Evolutionary conservation across 2,888 invertebrate species (phyloP), one percentile per base, ranked within the genome.

Genomic region (Harpagoxenus sublaevis): DNA sequence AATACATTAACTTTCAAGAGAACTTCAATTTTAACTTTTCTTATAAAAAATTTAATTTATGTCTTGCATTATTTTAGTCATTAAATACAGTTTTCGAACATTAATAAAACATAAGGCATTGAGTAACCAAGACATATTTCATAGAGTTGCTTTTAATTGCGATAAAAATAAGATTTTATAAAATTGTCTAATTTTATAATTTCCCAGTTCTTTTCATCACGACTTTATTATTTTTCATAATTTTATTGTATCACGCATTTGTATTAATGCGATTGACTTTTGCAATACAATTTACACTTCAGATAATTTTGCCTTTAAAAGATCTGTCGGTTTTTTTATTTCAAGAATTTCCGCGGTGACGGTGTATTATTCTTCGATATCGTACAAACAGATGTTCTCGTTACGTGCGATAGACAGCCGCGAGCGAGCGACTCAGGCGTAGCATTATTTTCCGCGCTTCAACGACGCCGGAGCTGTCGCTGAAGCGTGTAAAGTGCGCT

Each of bases 361-460:
- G 12, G 10, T 63, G 77, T 39, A 18, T 68, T 48, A 62, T 51
- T 57, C 39, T 35, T 23, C 60, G 65, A 53, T 65, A 62, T 77
- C 77, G 48, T 31, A 42, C 71, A 45, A 79, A 81, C 85, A 70
- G 75, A 79, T 84, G 84, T 84, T 87, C 73, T 85, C 66, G 63
- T 79, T 84, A 71, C 73, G 35, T 48, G 51, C 63, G 65, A 35
- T 66, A 42, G 82, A 51, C 68, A 74, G 71, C 65, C 83, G 66
- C 65, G 70, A 78, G 53, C 82, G 77, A 82, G 35, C 82, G 86
- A 81, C 79, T 83, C 65, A 68, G 74, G 78, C 83, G 83, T 86
- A 79, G 84, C 89, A 77, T 74, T 88, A 87, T 85, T 89, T 87
- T 89, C 84, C 86, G 87, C 85, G 88, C 82, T 86, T 57, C 73